Conservation (phyloP, 2,113 vertebrate genomes). For the Fulica atra region DNA sequence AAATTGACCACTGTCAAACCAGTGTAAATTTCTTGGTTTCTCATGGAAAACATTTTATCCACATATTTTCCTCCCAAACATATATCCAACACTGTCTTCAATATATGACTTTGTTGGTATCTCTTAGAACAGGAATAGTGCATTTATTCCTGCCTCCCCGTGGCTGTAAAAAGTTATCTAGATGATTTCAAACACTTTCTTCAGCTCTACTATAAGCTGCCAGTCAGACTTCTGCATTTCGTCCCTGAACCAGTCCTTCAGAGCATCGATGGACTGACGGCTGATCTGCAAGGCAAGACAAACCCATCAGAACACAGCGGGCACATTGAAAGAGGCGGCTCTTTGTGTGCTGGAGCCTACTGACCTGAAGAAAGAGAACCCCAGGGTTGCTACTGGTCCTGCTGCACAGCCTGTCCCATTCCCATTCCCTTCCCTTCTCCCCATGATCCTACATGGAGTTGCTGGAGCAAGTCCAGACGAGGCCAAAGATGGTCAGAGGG, state of each 20-base stretch:
- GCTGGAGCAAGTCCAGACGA: too few species aligned
- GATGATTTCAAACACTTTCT: conserved; percentile 99
- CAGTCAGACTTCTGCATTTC: conserved; percentile 98
- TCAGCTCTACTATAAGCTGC: conserved; percentile 99
- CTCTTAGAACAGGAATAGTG: conserved; percentile 59
- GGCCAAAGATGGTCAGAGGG: too few species aligned
- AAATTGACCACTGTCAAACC: conserved; percentile 89
- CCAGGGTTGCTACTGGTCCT: too few species aligned
- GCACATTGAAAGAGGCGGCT: accelerated
- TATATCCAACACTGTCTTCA: conserved; percentile 70
- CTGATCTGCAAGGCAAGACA: conserved; percentile 85
- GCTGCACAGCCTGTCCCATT: too few species aligned
- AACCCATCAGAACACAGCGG: background rate
- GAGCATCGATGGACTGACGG: conserved; percentile 93
- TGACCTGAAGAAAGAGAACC: background rate
- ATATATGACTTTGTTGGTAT: conserved; percentile 68
- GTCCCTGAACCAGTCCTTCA: conserved; percentile 99
- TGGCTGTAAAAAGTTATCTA: conserved; percentile 70
- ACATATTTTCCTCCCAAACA: conserved; percentile 75
- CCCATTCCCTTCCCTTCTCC: background rate
- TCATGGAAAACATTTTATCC: conserved; percentile 89
- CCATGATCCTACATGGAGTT: background rate
- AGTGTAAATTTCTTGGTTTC: conserved; percentile 91
- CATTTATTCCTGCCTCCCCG: conserved; percentile 62
- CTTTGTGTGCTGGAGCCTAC: accelerated